Percentiles rank a stretch among this genome's conserved stretches.
Conservation (phyloP, 2,797 vertebrate genomes). For the Gobionotothen gibberifrons region DNA sequence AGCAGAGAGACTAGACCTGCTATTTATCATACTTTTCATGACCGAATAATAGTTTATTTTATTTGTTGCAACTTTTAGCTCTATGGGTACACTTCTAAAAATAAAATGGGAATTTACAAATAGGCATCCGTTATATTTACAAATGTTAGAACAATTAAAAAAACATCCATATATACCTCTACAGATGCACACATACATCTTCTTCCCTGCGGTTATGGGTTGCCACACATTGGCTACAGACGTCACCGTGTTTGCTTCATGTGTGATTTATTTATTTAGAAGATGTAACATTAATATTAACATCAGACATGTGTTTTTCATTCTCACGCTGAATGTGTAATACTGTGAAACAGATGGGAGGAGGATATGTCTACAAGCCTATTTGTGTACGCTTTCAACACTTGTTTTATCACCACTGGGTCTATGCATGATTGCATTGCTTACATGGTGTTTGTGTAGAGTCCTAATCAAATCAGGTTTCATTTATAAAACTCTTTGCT, state of each 20-base stretch:
- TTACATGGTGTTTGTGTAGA: constrained; percentile 21
- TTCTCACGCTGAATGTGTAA: constrained; percentile 39
- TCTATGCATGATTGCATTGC: constrained; percentile 26
- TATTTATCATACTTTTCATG: neutral
- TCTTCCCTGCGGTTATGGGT: neutral
- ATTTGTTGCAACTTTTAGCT: neutral
- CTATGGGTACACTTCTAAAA: neutral
- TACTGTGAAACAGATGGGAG: constrained; percentile 47
- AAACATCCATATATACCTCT: neutral
- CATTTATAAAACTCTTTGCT: constrained; percentile 21
- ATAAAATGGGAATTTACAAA: neutral
- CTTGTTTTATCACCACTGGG: constrained; percentile 33
- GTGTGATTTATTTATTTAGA: constrained; percentile 45
- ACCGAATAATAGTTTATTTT: neutral
- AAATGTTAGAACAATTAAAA: constrained; percentile 1
- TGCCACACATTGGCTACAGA: neutral
- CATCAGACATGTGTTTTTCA: constrained; percentile 39
- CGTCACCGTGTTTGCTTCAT: neutral
- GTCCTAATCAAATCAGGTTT: constrained; percentile 38
- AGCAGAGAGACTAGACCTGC: neutral
- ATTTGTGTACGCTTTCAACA: constrained; percentile 35
- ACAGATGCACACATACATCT: neutral
- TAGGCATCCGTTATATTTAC: neutral
- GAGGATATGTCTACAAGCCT: constrained; percentile 32
- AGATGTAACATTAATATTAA: constrained; percentile 38